Evolutionary conservation across 2,797 vertebrate genomes (phyloP), one percentile per base, ranked within the genome.

Genomic region (Borostomias antarcticus): DNA sequence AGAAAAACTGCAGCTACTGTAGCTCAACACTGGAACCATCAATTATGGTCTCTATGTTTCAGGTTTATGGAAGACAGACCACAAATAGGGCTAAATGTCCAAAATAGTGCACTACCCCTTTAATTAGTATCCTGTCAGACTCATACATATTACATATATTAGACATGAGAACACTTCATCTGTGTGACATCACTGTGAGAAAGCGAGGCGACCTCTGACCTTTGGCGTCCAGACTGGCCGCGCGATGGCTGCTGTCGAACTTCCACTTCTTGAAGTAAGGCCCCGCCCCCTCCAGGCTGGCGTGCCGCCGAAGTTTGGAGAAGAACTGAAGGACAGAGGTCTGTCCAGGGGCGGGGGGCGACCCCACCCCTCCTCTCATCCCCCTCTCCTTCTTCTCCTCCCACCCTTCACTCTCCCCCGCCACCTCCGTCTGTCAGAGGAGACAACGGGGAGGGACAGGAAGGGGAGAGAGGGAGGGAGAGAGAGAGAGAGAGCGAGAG

Each of bases 221-320:
- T 95, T 96, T 92, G 0, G 94, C 95, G 71, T 99, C 97, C 78
- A 99, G 90, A 78, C 96, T 99, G 72, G 95, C 94, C 0, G 97
- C 95, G 10, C 96, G 86, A 80, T 98, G 96, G 77, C 89, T 95
- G 71, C 92, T 92, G 85, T 98, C 95, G 70, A 96, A 89, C 75
- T 95, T 97, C 96, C 96, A 99, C 71, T 92, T 96, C 88, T 83
- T 94, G 86, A 98, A 96, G 86, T 96, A 98, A 58, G 96, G 96
- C 66, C 95, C 96, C 3, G 95, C 94, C 6, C 95, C 95, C 0
- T 99, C 97, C 78, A 98, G 91, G 81, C 97, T 99, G 70, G 97
- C 94, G 0, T 98, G 94, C 37, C 96, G 95, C 3, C 96, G 91
- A 82, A 98, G 89, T 68, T 95, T 95, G 59, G 94, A 93, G 79